Conservation (phyloP, 2,797 vertebrate species). For the Phoxinus dragarum region DNA sequence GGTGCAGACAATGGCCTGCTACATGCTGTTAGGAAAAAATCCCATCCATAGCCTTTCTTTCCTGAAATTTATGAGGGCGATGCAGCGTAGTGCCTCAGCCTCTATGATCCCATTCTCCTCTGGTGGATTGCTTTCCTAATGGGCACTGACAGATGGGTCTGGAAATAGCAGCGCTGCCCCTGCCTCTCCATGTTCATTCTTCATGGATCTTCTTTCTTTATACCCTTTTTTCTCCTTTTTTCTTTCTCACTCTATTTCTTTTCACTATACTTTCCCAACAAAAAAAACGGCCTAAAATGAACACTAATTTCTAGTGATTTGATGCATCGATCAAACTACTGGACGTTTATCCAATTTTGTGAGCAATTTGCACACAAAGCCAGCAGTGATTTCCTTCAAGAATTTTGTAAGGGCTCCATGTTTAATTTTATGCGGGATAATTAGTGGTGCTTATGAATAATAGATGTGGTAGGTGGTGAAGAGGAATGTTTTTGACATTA, state of each 20-base stretch:
- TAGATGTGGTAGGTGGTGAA: slow-evolving; percentile 19
- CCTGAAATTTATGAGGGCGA: slow-evolving; percentile 77
- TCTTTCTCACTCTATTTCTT: not conserved
- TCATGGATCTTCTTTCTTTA: slow-evolving; percentile 58
- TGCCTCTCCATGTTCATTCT: slow-evolving; percentile 27
- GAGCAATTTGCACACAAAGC: slow-evolving; percentile 20
- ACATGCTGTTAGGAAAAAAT: slow-evolving; percentile 79
- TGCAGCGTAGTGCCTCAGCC: slow-evolving; percentile 73
- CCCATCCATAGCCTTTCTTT: slow-evolving; percentile 67
- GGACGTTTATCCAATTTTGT: not conserved
- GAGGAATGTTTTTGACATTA: slow-evolving; percentile 21
- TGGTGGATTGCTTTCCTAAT: slow-evolving; percentile 84
- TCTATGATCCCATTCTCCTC: slow-evolving; percentile 81
- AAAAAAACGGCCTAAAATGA: not conserved
- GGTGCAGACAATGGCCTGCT: slow-evolving; percentile 79
- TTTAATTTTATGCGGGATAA: slow-evolving; percentile 1
- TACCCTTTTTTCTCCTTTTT: slow-evolving; percentile 40
- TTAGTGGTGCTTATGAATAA: slow-evolving; percentile 35
- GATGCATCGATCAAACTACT: slow-evolving; percentile 35
- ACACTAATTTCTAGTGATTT: slow-evolving; percentile 55
- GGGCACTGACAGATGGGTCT: slow-evolving; percentile 78
- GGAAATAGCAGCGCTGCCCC: slow-evolving; percentile 73
- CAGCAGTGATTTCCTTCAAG: slow-evolving; percentile 49
- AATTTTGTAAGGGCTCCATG: not conserved
- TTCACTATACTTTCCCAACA: not conserved